These are phyloP conservation scores for Apistogramma diplotaenia DNA, from an alignment of 2,113 vertebrate species.

Conservation along the genomic window DNA sequence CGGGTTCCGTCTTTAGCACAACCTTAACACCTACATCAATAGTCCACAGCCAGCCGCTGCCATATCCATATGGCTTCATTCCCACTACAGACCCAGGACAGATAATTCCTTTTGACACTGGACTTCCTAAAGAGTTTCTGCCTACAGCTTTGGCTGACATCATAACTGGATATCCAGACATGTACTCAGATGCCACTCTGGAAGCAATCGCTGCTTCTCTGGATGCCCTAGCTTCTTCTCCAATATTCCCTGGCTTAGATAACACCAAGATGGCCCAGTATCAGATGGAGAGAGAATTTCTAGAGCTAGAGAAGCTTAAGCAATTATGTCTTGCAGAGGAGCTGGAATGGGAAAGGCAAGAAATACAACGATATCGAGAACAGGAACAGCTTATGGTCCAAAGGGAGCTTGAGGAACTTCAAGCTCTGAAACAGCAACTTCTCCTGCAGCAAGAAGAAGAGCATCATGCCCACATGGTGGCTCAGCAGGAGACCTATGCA, in stretches of 20 bases:
- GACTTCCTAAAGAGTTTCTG: conserved; percentile 80
- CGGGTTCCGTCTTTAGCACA: conserved; percentile 92
- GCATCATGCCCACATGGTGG: conserved; percentile 92
- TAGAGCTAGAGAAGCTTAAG: conserved; percentile 96
- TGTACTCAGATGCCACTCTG: conserved; percentile 84
- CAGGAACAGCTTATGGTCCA: conserved; percentile 97
- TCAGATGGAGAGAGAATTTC: conserved; percentile 91
- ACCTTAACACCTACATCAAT: conserved; percentile 79
- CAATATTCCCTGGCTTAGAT: conserved; percentile 84
- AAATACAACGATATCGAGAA: conserved; percentile 96
- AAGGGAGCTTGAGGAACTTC: conserved; percentile 94
- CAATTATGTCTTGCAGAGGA: conserved; percentile 96
- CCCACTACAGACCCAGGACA: conserved; percentile 81
- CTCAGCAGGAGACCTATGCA: conserved; percentile 92
- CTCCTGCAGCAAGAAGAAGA: conserved; percentile 96
- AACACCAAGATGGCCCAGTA: conserved; percentile 93
- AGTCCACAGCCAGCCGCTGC: conserved; percentile 81
- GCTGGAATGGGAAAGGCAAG: conserved; percentile 95
- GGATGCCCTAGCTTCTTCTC: conserved; percentile 78
- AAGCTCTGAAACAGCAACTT: conserved; percentile 95
- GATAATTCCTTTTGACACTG: conserved; percentile 77
- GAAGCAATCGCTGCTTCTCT: conserved; percentile 86
- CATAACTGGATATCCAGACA: conserved; percentile 85
- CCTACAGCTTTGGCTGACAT: conserved; percentile 80
- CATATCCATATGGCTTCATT: conserved; percentile 85